These are phyloP conservation scores for Hermatobates lingyangjiaoensis DNA, from an alignment of 1,140 invertebrate genomes.

Conservation along the genomic window DNA sequence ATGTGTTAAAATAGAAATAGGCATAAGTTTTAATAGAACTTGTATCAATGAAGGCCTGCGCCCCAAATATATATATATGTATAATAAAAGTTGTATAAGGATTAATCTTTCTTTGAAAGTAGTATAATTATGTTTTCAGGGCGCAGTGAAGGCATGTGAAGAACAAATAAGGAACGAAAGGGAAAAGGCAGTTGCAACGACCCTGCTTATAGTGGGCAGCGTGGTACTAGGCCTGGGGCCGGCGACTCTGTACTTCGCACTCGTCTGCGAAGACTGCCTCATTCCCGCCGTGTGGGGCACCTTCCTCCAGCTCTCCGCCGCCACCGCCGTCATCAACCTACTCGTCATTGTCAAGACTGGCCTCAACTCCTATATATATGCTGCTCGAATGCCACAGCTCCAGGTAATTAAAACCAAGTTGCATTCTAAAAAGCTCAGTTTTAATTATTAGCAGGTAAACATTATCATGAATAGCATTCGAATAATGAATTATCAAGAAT, in stretches of 20 bases:
- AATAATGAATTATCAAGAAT: too few relatives aligned
- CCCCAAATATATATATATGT: too few relatives aligned
- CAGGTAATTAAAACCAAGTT: too few relatives aligned
- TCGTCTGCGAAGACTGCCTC: constrained; percentile 28
- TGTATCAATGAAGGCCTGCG: too few relatives aligned
- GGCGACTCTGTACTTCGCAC: constrained; percentile 30
- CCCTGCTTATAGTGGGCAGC: constrained; percentile 43
- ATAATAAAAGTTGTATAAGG: too few relatives aligned
- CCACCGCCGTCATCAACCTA: constrained; percentile 17
- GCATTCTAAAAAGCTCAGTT: too few relatives aligned
- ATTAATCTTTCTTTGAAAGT: too few relatives aligned
- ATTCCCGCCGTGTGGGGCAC: constrained; percentile 14
- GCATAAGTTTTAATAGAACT: too few relatives aligned
- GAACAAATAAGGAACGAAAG: constrained; percentile 27
- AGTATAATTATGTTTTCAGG: constrained; percentile 1
- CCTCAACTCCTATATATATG: constrained; percentile 48
- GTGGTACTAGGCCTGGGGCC: constrained; percentile 45
- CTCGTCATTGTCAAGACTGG: constrained; percentile 42
- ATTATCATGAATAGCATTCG: too few relatives aligned
- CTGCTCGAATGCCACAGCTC: constrained; percentile 42
- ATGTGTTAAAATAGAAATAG: too few relatives aligned
- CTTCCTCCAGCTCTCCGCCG: constrained; percentile 8
- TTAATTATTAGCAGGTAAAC: too few relatives aligned
- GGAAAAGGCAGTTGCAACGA: constrained; percentile 43
- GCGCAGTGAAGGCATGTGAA: not conserved